Evolutionary conservation across 2,888 invertebrate genomes (phyloP).

Genomic region (Gryllus longicercus): DNA sequence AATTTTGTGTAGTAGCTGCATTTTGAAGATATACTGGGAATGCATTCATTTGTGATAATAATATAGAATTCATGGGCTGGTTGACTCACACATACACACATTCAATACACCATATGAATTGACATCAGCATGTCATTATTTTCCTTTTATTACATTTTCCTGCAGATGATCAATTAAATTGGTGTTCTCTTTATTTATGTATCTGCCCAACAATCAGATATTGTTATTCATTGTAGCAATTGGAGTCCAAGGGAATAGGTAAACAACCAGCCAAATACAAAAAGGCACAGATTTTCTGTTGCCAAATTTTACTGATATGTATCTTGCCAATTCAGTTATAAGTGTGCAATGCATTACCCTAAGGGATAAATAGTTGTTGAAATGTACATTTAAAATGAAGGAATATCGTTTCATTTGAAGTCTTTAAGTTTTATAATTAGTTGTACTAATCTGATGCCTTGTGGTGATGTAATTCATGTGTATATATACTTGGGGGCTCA

Average conservation of each 20-base stretch:
- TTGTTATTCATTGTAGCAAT: background rate
- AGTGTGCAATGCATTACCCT: constrained; percentile 11
- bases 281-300: background rate
- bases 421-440: constrained; percentile 1
- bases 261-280: constrained; percentile 1
- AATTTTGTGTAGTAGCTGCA: constrained; percentile 23
- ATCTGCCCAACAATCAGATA: background rate
- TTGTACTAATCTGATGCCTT: constrained; percentile 17
- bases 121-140: background rate
- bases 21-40: constrained; percentile 25
- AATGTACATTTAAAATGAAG: background rate
- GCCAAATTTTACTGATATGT: constrained; percentile 2
- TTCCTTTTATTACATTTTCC: background rate
- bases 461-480: constrained; percentile 17
- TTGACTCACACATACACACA: background rate
- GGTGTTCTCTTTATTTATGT: constrained; percentile 17
- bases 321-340: background rate
- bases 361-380: constrained; percentile 4
- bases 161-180: constrained; percentile 10
- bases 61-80: constrained; percentile 11
- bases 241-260: background rate
- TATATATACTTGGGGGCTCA: constrained; percentile 17
- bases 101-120: background rate
- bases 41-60: constrained; percentile 24
- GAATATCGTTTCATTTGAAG: background rate